These are phyloP conservation scores for Zaprionus vittiger DNA, from an alignment of 1,140 invertebrate species.

Conservation along the genomic window DNA sequence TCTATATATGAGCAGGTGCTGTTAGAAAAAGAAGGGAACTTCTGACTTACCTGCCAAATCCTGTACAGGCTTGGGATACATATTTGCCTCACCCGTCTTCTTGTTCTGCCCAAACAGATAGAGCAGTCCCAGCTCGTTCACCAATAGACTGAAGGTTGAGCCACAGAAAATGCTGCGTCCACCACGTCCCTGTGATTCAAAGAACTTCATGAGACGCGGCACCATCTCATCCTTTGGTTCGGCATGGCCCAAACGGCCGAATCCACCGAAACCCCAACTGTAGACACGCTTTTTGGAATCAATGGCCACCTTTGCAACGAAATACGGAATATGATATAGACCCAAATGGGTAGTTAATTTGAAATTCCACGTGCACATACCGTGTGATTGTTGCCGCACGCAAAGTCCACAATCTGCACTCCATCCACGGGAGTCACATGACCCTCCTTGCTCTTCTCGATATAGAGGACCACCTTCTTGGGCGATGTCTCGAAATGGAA, in stretches of 20 bases:
- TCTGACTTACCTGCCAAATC: constrained; percentile 89
- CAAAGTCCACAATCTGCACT: constrained; percentile 94
- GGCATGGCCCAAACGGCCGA: constrained; percentile 95
- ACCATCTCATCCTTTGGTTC: constrained; percentile 96
- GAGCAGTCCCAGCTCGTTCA: constrained; percentile 91
- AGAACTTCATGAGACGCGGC: constrained; percentile 94
- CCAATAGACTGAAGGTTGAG: constrained; percentile 92
- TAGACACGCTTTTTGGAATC: constrained; percentile 94
- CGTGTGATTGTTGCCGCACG: constrained; percentile 95
- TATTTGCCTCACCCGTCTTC: constrained; percentile 96
- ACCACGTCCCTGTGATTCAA: constrained; percentile 93
- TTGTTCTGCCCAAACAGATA: constrained; percentile 96
- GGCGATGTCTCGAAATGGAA: constrained; percentile 94
- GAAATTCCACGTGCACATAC: constrained; percentile 85
- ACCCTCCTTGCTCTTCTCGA: constrained; percentile 95
- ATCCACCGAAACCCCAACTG: constrained; percentile 97
- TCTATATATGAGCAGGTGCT: background rate
- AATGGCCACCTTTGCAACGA: constrained; percentile 89
- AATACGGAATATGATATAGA: background rate
- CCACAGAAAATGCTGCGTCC: constrained; percentile 92
- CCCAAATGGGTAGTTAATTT: too few species aligned
- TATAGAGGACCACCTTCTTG: constrained; percentile 93
- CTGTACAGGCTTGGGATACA: constrained; percentile 98
- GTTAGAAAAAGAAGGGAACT: background rate
- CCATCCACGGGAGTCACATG: constrained; percentile 93